Evolutionary conservation across 1,140 invertebrate genomes (phyloP).

Genomic region (Euura lappo): DNA sequence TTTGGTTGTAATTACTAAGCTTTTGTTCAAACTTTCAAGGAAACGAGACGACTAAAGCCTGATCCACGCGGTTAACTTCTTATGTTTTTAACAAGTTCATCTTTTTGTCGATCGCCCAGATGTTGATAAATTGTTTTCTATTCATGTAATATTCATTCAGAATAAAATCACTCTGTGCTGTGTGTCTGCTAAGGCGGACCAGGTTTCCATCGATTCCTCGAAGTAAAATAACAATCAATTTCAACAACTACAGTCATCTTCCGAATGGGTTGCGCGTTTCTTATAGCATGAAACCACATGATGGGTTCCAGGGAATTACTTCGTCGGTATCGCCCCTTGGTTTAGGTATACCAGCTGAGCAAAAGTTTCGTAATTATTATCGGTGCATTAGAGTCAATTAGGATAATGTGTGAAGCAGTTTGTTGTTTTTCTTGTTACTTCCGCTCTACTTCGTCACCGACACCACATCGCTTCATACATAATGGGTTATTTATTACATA

Average conservation of each 20-base stretch:
- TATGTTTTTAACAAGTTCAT: background rate
- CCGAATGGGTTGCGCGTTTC: too few species aligned
- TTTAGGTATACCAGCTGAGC: too few species aligned
- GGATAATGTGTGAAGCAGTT: background rate
- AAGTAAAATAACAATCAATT: too few species aligned
- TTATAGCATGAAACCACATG: too few species aligned
- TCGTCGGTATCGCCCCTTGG: too few species aligned
- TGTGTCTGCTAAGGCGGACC: too few species aligned
- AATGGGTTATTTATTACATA: conserved; percentile 9
- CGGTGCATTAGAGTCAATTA: conserved; percentile 1
- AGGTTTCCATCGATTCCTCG: too few species aligned
- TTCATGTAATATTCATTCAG: background rate
- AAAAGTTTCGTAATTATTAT: background rate
- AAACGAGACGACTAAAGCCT: background rate
- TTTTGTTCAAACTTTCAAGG: conserved; percentile 5
- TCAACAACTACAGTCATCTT: too few species aligned
- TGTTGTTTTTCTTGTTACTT: background rate
- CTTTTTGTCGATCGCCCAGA: background rate
- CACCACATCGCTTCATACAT: background rate
- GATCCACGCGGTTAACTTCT: background rate
- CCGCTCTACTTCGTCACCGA: background rate
- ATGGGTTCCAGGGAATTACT: too few species aligned
- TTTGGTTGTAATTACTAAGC: conserved; percentile 8
- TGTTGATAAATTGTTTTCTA: background rate
- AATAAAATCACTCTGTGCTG: background rate